phyloP scores from a whole-genome alignment of 2,113 vertebrate species.

The Crotalus helleri region DNA sequence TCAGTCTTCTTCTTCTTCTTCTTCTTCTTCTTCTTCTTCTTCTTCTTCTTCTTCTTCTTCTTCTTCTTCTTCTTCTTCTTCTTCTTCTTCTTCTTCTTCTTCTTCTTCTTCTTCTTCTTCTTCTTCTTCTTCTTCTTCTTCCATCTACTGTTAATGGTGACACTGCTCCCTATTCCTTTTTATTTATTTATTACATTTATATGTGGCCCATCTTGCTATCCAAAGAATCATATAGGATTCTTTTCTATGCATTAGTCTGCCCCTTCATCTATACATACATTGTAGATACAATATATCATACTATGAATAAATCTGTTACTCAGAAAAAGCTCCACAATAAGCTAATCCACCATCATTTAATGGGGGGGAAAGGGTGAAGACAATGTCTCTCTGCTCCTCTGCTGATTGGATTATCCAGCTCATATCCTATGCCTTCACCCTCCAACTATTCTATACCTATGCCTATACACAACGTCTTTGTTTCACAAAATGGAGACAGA shows the following conservation, averaged over 20 bases:
- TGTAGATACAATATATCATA: background rate
- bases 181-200: background rate
- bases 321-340: too few species aligned
- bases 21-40: background rate
- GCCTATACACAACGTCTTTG: too few species aligned
- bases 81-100: background rate
- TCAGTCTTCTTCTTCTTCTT: background rate
- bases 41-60: background rate
- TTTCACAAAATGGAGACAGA: too few species aligned
- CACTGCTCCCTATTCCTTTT: background rate
- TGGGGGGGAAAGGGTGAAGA: too few species aligned
- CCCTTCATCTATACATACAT: background rate
- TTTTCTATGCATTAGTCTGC: background rate
- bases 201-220: background rate
- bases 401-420: too few species aligned
- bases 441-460: too few species aligned
- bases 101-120: background rate
- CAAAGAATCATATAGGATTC: background rate
- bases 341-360: too few species aligned
- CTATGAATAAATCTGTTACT: too few species aligned
- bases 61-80: background rate
- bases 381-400: too few species aligned
- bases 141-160: background rate
- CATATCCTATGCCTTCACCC: too few species aligned
- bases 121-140: background rate